Evolutionary conservation across 2,797 vertebrate genomes (phyloP).

Genomic region (Distichodus sexfasciatus): DNA sequence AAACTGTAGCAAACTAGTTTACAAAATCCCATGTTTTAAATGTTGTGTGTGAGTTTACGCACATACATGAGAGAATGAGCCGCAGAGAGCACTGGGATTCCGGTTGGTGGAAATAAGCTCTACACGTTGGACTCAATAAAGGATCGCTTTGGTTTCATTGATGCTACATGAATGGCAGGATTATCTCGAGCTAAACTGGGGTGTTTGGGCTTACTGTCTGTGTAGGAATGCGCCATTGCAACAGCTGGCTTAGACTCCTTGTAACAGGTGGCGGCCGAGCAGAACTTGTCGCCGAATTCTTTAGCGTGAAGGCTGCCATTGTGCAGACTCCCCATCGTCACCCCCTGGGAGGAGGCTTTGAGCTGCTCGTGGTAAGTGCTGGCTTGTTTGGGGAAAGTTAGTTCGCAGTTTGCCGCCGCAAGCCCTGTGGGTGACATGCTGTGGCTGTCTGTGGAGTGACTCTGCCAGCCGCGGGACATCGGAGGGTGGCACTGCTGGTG

Average conservation of each 20-base stretch:
- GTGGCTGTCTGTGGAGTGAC: constrained; percentile 74
- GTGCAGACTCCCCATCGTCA: constrained; percentile 68
- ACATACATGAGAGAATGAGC: not conserved
- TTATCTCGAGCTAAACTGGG: constrained; percentile 73
- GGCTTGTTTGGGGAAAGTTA: constrained; percentile 68
- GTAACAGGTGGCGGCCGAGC: constrained; percentile 74
- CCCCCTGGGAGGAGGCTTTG: constrained; percentile 69
- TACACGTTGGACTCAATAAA: constrained; percentile 98
- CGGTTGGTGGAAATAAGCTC: constrained; percentile 31
- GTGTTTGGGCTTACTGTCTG: constrained; percentile 76
- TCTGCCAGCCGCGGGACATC: constrained; percentile 78
- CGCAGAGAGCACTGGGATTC: constrained; percentile 1
- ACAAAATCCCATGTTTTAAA: not conserved
- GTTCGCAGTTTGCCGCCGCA: constrained; percentile 73
- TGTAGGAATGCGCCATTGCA: constrained; percentile 72
- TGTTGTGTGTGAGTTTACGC: not conserved
- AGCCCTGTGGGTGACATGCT: constrained; percentile 60
- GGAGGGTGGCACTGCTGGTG: constrained; percentile 53
- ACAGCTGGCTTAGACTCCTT: constrained; percentile 78
- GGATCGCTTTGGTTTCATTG: constrained; percentile 95
- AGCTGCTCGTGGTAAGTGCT: constrained; percentile 74
- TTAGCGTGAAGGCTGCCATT: constrained; percentile 77
- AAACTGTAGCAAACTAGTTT: too few species aligned
- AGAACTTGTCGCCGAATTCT: constrained; percentile 76
- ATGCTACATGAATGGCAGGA: constrained; percentile 75